Base-by-base conservation (phyloP, 2,797 vertebrate genomes). In the Pangasius larnaudii region DNA sequence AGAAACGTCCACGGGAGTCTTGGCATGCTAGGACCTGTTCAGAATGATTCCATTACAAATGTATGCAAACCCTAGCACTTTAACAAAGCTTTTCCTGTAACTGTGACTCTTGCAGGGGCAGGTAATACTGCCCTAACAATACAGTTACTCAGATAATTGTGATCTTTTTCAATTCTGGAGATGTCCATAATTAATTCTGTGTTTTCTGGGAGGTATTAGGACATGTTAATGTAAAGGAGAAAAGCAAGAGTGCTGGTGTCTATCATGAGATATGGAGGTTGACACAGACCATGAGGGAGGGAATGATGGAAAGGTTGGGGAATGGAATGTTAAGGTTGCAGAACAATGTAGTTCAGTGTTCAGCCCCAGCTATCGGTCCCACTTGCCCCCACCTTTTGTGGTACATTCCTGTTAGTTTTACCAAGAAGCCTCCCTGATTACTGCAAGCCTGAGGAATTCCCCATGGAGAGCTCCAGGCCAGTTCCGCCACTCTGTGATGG, bases 341-440 rank as follows among this genome's bases (percentile, higher is more conserved):
- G 94, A 96, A 96, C 96, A 96, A 96, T 96, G 95, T 93, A 88
- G 92, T 9, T 72, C 94, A 94, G 94, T 96, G 94, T 95, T 92
- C 93, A 79, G 77, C 91, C 87, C 75, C 69, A 92, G 92, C 91
- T 88, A 89, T 88, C 42, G 59, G 86, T 92, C 92, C 90, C 92
- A 87, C 93, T 91, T 90, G 92, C 92, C 88, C 89, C 87, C 89
- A 72, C 79, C 84, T 90, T 42, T 86, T 86, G 87, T 91, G 92
- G 92, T 94, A 91, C 95, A 96, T 97, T 96, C 95, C 95, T 95
- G 92, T 93, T 94, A 92, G 89, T 94, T 96, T 96, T 95, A 94
- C 92, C 85, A 92, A 94, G 93, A 91, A 94, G 92, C 93, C 91
- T 92, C 94, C 92, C 91, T 90, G 93, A 94, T 96, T 95, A 95